Evolutionary conservation across 2,888 invertebrate species (phyloP).

Genomic region (Sinelater perroti): DNA sequence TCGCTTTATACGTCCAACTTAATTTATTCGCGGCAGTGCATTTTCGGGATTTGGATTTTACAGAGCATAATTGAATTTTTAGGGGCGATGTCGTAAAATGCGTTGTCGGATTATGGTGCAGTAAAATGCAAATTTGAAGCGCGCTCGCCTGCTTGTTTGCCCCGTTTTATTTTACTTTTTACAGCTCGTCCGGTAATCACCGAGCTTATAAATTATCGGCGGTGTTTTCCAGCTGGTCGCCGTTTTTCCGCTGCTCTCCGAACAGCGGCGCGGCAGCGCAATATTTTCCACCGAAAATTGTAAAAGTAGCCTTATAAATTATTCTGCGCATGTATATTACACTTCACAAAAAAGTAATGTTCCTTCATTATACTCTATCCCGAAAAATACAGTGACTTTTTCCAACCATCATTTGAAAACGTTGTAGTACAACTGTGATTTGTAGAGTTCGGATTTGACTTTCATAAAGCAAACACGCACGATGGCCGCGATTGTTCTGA

Average conservation of each 20-base stretch:
- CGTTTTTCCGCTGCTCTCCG: neutral
- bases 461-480: no score
- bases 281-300: no score
- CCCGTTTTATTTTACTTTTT: constrained; percentile 4
- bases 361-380: no score
- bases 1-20: constrained; percentile 1
- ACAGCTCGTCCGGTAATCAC: constrained; percentile 5
- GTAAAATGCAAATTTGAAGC: constrained; percentile 21
- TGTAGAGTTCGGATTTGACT: no score
- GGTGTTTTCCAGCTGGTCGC: neutral
- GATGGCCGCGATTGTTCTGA: no score
- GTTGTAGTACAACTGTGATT: no score
- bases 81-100: constrained; percentile 20
- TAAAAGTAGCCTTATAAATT: no score
- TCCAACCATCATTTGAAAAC: no score
- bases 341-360: no score
- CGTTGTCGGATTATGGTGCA: constrained; percentile 16
- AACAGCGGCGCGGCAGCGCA: no score
- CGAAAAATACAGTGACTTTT: no score
- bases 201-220: neutral
- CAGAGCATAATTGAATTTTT: constrained; percentile 21
- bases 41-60: constrained; percentile 19
- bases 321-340: no score
- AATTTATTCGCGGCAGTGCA: constrained; percentile 18
- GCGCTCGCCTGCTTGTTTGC: constrained; percentile 8